Evolutionary conservation across 2,888 invertebrate genomes (phyloP).

Genomic region (Lagria hirta): DNA sequence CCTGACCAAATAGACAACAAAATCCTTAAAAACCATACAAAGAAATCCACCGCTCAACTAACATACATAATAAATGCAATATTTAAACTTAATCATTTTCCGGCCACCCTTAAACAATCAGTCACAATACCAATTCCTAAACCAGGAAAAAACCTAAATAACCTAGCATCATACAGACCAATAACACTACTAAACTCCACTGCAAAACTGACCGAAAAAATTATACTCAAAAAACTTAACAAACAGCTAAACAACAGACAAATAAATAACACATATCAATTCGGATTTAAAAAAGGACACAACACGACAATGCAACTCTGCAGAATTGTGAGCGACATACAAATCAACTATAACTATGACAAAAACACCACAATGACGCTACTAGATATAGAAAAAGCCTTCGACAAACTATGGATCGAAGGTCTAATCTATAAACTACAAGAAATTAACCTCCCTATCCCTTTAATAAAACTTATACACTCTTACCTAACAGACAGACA

Average conservation of each 20-base stretch:
- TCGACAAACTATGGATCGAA: slow-evolving; percentile 44
- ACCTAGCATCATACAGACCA: slow-evolving; percentile 24
- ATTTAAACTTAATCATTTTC: slow-evolving; percentile 27
- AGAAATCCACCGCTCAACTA: slow-evolving; percentile 32
- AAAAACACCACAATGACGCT: slow-evolving; percentile 37
- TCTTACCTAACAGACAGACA: slow-evolving; percentile 34
- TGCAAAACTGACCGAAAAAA: slow-evolving; percentile 27
- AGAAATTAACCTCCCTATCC: slow-evolving; percentile 27
- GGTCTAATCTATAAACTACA: slow-evolving; percentile 41
- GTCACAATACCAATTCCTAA: slow-evolving; percentile 28
- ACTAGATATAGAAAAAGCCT: slow-evolving; percentile 46
- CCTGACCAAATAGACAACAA: slow-evolving; percentile 13
- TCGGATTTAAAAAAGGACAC: slow-evolving; percentile 41
- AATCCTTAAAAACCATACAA: slow-evolving; percentile 28
- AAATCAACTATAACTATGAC: slow-evolving; percentile 35
- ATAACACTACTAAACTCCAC: slow-evolving; percentile 26
- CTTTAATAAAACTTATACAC: slow-evolving; percentile 32
- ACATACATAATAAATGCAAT: slow-evolving; percentile 29
- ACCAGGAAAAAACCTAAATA: slow-evolving; percentile 22
- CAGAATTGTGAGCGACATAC: slow-evolving; percentile 37
- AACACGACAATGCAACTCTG: slow-evolving; percentile 39
- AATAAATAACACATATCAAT: slow-evolving; percentile 27
- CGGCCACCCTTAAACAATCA: slow-evolving; percentile 29
- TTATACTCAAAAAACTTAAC: slow-evolving; percentile 16
- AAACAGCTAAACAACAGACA: slow-evolving; percentile 14